Evolutionary conservation across 2,797 vertebrate genomes (phyloP), one percentile per base, ranked within the genome.

Genomic region (Somateria mollissima): DNA sequence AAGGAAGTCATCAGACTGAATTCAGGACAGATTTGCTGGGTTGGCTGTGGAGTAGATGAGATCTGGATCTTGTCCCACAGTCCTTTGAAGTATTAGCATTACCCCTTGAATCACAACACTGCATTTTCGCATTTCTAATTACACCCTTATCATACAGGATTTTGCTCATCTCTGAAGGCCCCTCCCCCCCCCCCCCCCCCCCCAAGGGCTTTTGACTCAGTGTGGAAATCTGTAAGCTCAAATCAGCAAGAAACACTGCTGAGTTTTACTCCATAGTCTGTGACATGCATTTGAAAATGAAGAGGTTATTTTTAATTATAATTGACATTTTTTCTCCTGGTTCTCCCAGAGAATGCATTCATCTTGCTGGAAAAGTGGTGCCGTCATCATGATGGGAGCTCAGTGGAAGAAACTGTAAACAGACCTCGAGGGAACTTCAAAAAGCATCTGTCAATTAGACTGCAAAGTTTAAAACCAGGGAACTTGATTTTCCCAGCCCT

Each of bases 271-370:
- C 43, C 57, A 60, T 57, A 84, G 67, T 84, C 47, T 87, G n/a
- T 74, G 78, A 77, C 30, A 65, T 41, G 27, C 24, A 72, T 82
- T 95, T 12, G 2, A 91, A 93, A 95, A 91, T 61, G 32, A 77
- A 89, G 57, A 77, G 34, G 41, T 34, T 87, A 49, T 89, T 95
- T 92, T 91, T 92, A 83, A 89, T 92, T 89, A 39, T 51, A 96
- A 83, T 66, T 72, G 72, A 61, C 64, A 30, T 71, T 84, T 66
- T 49, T 19, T 53, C 65, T 82, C 39, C 37, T 47, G 45, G 41
- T 77, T 93, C 36, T 80, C 54, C 72, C 79, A 90, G 69, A 39
- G 45, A 91, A 87, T 45, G 3, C 70, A 85, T 89, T 94, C 34
- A 36, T 83, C 58, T 92, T 69, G 5, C 58, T 75, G 54, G 56